Conservation (phyloP, 2,113 vertebrate species). For the Strix uralensis region DNA sequence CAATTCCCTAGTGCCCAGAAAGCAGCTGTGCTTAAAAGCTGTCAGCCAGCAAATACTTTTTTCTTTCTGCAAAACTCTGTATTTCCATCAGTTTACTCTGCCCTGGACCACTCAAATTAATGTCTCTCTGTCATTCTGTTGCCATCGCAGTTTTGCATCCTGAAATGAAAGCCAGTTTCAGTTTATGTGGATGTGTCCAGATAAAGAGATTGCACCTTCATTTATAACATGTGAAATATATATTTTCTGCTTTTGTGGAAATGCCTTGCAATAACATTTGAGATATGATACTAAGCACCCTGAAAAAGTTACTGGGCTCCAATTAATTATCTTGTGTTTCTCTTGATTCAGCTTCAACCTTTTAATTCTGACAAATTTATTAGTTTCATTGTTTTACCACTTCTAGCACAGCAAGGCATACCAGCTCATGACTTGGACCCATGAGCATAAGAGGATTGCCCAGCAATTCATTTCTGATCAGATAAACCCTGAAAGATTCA, state of each 20-base stretch:
- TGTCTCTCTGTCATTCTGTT: not conserved
- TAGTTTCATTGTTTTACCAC: not conserved
- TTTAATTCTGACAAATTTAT: slow-evolving; percentile 2
- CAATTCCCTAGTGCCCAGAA: slow-evolving; percentile 4
- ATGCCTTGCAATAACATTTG: not conserved
- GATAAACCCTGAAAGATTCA: not conserved
- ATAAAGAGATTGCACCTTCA: not conserved
- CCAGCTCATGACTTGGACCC: not conserved
- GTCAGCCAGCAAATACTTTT: slow-evolving; percentile 1
- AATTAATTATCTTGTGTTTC: not conserved
- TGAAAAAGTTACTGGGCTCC: not conserved
- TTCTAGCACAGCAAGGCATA: not conserved
- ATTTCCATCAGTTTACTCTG: not conserved
- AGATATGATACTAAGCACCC: not conserved
- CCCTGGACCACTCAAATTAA: not conserved
- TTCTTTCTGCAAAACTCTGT: not conserved
- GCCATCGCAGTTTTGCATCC: not conserved
- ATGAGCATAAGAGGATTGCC: not conserved
- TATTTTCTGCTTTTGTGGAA: not conserved
- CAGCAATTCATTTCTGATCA: not conserved
- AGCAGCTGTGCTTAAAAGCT: slow-evolving; percentile 22
- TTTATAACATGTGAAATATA: not conserved
- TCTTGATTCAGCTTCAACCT: not conserved
- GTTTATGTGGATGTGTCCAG: not conserved
- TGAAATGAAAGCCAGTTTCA: not conserved